Conservation (phyloP, 2,113 vertebrate species). For the Cephalopholis sonnerati region DNA sequence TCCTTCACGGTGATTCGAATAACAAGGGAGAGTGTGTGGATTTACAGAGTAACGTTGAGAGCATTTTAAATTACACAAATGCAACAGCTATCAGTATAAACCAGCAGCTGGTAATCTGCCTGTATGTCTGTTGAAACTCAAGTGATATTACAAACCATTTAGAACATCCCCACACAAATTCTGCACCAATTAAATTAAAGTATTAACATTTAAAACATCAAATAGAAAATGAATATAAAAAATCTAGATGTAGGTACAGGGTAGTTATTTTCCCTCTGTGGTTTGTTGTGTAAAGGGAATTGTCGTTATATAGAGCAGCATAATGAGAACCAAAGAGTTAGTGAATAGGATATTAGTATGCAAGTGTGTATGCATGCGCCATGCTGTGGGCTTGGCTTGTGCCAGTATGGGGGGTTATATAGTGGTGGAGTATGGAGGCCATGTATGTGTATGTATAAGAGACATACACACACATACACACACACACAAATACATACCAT, state of each 20-base stretch:
- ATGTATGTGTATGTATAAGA: slow-evolving; percentile 32
- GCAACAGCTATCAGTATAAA: too few relatives aligned
- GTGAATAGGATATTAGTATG: slow-evolving; percentile 37
- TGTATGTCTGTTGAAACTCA: neutral
- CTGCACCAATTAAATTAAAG: neutral
- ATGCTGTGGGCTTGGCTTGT: slow-evolving; percentile 42
- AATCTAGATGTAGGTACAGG: neutral
- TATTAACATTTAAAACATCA: neutral
- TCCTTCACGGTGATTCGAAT: too few relatives aligned
- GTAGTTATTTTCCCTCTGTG: neutral
- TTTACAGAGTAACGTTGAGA: too few relatives aligned
- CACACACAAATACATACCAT: slow-evolving; percentile 11
- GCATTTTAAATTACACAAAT: too few relatives aligned
- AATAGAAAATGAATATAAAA: too few relatives aligned
- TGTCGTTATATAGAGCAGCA: slow-evolving; percentile 5
- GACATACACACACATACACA: slow-evolving; percentile 6
- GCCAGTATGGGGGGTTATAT: slow-evolving; percentile 33
- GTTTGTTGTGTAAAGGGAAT: slow-evolving; percentile 20
- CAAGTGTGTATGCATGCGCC: slow-evolving; percentile 31
- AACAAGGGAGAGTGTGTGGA: too few relatives aligned
- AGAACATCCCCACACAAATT: neutral
- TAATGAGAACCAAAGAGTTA: slow-evolving; percentile 17
- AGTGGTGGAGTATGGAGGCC: slow-evolving; percentile 19
- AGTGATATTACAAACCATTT: neutral
- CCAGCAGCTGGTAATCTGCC: too few relatives aligned